Percentiles rank a stretch among this genome's conserved stretches.
These are phyloP conservation scores for Apaloderma vittatum DNA, from an alignment of 2,113 vertebrate genomes.

Conservation along the genomic window DNA sequence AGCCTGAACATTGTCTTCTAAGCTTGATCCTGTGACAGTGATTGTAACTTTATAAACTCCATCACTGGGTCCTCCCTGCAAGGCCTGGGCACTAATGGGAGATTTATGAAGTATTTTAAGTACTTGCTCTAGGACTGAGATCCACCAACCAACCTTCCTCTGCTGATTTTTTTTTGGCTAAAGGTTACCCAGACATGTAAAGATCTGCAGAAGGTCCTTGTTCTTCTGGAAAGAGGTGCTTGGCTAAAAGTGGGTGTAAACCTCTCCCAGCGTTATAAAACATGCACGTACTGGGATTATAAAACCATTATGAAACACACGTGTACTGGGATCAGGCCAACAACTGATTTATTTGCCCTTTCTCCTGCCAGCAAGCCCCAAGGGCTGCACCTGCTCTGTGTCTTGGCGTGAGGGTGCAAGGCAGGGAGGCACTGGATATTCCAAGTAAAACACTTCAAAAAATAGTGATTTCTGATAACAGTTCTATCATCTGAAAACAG, in stretches of 20 bases:
- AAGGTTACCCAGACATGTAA: not conserved
- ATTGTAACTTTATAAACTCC: slow-evolving; percentile 33
- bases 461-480: not conserved
- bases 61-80: slow-evolving; percentile 26
- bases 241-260: not conserved
- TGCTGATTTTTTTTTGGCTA: not conserved
- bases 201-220: not conserved
- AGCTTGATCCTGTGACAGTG: slow-evolving; percentile 5
- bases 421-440: not conserved
- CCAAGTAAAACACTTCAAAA: not conserved
- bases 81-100: slow-evolving; percentile 24
- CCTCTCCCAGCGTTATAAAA: not conserved
- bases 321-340: not conserved
- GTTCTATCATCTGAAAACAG: too few species aligned
- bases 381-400: not conserved
- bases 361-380: not conserved
- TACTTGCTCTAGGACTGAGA: not conserved
- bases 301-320: not conserved
- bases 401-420: not conserved
- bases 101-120: slow-evolving; percentile 55
- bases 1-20: not conserved
- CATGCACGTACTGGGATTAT: too few species aligned
- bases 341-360: not conserved
- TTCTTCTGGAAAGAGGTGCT: not conserved
- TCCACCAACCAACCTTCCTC: not conserved